Base-by-base conservation (phyloP, 2,797 vertebrate genomes). In the Phataginus tricuspis region DNA sequence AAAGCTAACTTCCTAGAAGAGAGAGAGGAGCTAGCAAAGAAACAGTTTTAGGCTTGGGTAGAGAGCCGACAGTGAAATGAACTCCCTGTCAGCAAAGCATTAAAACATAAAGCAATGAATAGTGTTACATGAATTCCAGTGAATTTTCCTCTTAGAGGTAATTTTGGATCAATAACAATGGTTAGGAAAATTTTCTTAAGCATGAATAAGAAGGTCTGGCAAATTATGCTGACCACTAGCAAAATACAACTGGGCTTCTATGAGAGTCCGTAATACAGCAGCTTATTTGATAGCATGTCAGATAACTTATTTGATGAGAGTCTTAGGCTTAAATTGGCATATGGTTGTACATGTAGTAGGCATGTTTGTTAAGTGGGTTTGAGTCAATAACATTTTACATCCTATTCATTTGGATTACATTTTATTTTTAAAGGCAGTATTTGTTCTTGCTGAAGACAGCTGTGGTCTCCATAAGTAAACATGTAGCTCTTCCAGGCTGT, bases 301-400 rank as follows among this genome's bases (percentile, higher is more conserved):
- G 95, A 74, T 94, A 90, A 86, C 96, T 98, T 98, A 93, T 83
- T 94, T 96, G 86, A 96, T 95, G 72, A 95, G 90, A 80, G 90
- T 97, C 96, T 98, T 97, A 97, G 59, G 95, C 97, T 97, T 97
- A 97, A 90, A 97, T 85, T 93, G 97, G 82, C 69, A 90, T 13
- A 78, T 51, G 95, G 57, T 79, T 93, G 97, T 97, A 97, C 97
- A 97, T 92, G 68, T 89, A 97, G 90, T 96, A 92, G 89, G 95
- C 82, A 74, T 97, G 31, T 61, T 90, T 69, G 18, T 64, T 92
- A 23, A 53, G 39, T 82, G 82, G 51, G 49, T 74, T 63, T 49
- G 27, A 89, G 15, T 83, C 9, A 96, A 79, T 97, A 96, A 97
- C 29, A 57, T 37, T 85, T 91, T 94, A 42, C 0, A 27, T 79